phyloP scores from a whole-genome alignment of 2,888 invertebrate species.

The Dicyrtoma fusca region DNA sequence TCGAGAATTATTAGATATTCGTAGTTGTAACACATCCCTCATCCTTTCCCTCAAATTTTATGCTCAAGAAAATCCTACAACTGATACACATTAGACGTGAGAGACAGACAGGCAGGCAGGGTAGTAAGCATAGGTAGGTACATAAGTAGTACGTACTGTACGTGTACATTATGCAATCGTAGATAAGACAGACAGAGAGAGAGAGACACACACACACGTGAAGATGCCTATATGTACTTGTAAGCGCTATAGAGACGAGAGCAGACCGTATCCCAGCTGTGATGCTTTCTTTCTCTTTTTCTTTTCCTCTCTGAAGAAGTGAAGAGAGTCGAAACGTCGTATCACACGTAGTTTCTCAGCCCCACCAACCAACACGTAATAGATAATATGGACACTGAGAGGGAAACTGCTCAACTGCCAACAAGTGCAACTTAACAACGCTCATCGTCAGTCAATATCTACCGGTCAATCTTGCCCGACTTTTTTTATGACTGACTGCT shows the following conservation, averaged over 20 bases:
- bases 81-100: too few relatives aligned
- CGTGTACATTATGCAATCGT: too few relatives aligned
- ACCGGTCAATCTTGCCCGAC: slow-evolving; percentile 34
- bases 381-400: slow-evolving; percentile 14
- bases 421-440: slow-evolving; percentile 34
- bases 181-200: too few relatives aligned
- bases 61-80: neutral
- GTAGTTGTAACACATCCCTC: neutral
- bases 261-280: slow-evolving; percentile 35
- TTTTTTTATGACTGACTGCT: slow-evolving; percentile 23
- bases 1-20: neutral
- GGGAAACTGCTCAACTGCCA: slow-evolving; percentile 32
- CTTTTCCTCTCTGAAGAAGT: neutral
- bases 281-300: slow-evolving; percentile 26
- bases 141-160: too few relatives aligned
- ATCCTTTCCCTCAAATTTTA: neutral
- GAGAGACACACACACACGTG: neutral
- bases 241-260: slow-evolving; percentile 3
- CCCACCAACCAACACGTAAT: slow-evolving; percentile 10
- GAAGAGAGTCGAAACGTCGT: neutral
- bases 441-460: slow-evolving; percentile 31
- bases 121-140: too few relatives aligned
- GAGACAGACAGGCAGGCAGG: too few relatives aligned
- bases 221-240: neutral
- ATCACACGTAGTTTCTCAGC: slow-evolving; percentile 6